Evolutionary conservation across 1,140 invertebrate species (phyloP).

Genomic region (Panagrolaimus sp.): DNA sequence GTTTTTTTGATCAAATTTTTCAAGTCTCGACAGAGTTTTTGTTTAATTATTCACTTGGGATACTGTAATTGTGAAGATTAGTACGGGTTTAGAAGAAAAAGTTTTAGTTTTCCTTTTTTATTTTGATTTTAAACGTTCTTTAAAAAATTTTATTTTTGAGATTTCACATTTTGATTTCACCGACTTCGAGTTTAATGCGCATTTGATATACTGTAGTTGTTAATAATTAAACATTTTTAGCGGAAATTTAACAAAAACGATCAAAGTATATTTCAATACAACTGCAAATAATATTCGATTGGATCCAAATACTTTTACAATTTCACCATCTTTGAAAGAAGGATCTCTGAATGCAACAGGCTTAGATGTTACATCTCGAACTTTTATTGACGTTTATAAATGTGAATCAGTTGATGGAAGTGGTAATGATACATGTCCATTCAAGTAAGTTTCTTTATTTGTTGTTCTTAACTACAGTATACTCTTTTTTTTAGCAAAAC

Average conservation of each 20-base stretch:
- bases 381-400: conserved; percentile 1
- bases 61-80: no score
- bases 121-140: no score
- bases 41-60: no score
- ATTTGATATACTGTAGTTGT: background rate
- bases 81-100: no score
- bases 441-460: conserved; percentile 18
- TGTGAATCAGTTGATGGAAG: background rate
- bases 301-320: background rate
- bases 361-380: conserved; percentile 13
- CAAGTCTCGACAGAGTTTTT: no score
- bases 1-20: no score
- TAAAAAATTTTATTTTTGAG: no score
- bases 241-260: background rate
- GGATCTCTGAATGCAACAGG: conserved; percentile 9
- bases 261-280: conserved; percentile 3
- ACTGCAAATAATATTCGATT: background rate
- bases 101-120: no score
- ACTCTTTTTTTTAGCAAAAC: conserved; percentile 23
- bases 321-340: background rate
- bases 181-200: no score
- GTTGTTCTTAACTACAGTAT: no score
- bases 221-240: background rate
- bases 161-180: no score
- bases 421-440: conserved; percentile 14